Conservation (phyloP, 2,113 vertebrate species). For the Pleuronectes platessa region DNA sequence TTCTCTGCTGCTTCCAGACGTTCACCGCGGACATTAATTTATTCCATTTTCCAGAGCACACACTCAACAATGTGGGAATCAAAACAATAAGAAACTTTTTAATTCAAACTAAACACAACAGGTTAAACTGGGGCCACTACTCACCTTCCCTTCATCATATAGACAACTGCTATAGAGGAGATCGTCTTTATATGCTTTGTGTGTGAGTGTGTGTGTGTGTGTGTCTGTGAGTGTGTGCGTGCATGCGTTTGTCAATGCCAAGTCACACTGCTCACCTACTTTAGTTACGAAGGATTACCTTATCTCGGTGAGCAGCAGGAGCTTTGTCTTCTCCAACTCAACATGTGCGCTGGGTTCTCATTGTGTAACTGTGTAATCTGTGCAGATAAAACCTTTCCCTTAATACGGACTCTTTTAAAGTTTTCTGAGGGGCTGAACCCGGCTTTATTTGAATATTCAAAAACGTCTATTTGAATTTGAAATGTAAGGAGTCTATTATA, state of each 20-base stretch:
- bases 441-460: slow-evolving; percentile 75
- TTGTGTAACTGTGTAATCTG: slow-evolving; percentile 70
- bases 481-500: slow-evolving; percentile 61
- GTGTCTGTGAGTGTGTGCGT: neutral
- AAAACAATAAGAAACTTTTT: neutral
- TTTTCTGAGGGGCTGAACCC: slow-evolving; percentile 49
- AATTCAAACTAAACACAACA: neutral
- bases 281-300: slow-evolving; percentile 72
- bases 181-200: slow-evolving; percentile 14
- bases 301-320: slow-evolving; percentile 69
- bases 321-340: slow-evolving; percentile 69
- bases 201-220: neutral
- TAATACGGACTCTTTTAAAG: slow-evolving; percentile 54
- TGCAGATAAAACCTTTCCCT: slow-evolving; percentile 56
- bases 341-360: slow-evolving; percentile 69
- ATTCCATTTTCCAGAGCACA: neutral
- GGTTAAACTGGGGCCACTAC: neutral
- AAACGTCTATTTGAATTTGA: slow-evolving; percentile 64
- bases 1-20: neutral
- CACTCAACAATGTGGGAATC: neutral
- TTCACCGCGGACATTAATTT: neutral
- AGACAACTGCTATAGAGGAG: slow-evolving; percentile 15
- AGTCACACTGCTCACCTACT: slow-evolving; percentile 55
- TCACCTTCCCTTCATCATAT: neutral
- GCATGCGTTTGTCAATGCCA: slow-evolving; percentile 46